Percentiles rank a stretch among this genome's conserved stretches.
phyloP scores from a whole-genome alignment of 2,113 vertebrate species.

The Echinops telfairi region DNA sequence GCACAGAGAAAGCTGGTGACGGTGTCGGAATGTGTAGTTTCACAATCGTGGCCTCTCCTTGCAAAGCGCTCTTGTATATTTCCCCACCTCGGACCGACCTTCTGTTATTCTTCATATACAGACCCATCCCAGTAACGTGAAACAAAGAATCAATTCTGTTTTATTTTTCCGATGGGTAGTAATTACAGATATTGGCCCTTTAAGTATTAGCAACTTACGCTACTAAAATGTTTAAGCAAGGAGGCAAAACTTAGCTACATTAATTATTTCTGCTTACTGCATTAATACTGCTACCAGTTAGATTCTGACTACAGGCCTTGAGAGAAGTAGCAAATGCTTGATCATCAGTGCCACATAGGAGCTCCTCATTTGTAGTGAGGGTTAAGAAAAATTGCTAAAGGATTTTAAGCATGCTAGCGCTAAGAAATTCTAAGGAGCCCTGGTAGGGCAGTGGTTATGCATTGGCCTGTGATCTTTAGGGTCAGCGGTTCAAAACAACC shows the following conservation, averaged over 20 bases:
- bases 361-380: neutral
- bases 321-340: neutral
- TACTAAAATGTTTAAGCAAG: neutral
- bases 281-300: neutral
- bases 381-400: neutral
- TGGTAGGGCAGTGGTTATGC: too few relatives aligned
- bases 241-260: constrained; percentile 16
- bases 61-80: neutral
- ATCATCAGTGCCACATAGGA: neutral
- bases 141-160: neutral
- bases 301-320: too few relatives aligned
- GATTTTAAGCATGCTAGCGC: neutral
- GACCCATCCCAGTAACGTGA: neutral
- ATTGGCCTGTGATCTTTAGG: too few relatives aligned
- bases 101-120: neutral
- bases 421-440: neutral
- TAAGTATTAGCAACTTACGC: constrained; percentile 24
- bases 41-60: neutral
- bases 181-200: neutral
- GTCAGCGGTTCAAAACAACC: too few relatives aligned
- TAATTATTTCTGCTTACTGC: neutral
- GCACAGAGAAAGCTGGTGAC: neutral
- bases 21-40: neutral
- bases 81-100: neutral
- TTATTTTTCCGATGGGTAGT: neutral